Conservation (phyloP, 2,113 vertebrate genomes). For the Brachionichthys hirsutus region DNA sequence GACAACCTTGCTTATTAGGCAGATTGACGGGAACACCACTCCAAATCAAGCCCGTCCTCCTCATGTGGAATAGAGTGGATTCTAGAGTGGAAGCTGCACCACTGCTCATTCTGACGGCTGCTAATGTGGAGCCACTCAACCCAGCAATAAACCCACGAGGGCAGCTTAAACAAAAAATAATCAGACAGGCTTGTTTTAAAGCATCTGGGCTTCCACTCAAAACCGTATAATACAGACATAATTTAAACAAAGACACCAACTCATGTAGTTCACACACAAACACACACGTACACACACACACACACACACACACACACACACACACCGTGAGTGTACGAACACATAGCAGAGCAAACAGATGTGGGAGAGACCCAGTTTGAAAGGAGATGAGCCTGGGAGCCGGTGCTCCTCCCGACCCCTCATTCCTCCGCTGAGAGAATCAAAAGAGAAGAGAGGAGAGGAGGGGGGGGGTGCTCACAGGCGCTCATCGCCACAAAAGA, state of each 20-base stretch:
- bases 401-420: conserved; percentile 40
- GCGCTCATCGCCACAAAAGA: conserved; percentile 59
- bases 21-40: conserved; percentile 47
- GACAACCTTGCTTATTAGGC: conserved; percentile 51
- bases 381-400: conserved; percentile 28
- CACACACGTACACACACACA: too few relatives aligned
- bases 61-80: conserved; percentile 19
- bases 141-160: conserved; percentile 8
- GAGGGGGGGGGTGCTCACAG: conserved; percentile 22
- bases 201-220: too few relatives aligned
- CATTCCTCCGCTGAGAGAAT: conserved; percentile 41
- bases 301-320: neutral
- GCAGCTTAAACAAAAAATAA: neutral
- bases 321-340: conserved; percentile 10
- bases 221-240: neutral
- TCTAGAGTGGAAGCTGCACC: conserved; percentile 26
- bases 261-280: conserved; percentile 15
- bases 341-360: conserved; percentile 29
- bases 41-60: conserved; percentile 41
- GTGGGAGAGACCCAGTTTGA: conserved; percentile 5
- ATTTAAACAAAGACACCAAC: conserved; percentile 14
- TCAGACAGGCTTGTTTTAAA: too few relatives aligned
- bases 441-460: conserved; percentile 50
- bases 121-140: neutral
- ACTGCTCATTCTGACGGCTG: conserved; percentile 17